Conservation (phyloP, 2,797 vertebrate species). For the Natrix natrix region DNA sequence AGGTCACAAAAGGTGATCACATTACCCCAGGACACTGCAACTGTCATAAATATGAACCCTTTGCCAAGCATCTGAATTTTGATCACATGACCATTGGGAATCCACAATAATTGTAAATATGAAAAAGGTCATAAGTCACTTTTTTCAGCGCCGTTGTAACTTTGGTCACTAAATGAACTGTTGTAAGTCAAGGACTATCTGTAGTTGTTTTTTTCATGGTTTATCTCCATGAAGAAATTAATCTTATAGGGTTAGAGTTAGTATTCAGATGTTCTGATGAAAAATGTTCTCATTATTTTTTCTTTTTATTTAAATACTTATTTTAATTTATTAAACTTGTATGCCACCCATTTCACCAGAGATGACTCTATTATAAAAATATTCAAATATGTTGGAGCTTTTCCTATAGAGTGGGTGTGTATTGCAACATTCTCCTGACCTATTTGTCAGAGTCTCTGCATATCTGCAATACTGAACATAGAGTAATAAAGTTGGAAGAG, state of each 20-base stretch:
- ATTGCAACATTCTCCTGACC: not conserved
- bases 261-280: not conserved
- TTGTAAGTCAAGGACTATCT: no score
- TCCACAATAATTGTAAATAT: no score
- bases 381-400: not conserved
- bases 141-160: not conserved
- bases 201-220: no score
- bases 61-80: no score
- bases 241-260: not conserved
- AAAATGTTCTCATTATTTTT: not conserved
- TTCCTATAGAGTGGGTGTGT: not conserved
- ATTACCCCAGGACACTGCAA: no score
- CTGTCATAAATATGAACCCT: no score
- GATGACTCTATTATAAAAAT: not conserved
- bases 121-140: not conserved
- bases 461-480: not conserved
- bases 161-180: no score
- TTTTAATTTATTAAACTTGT: not conserved
- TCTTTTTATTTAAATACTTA: not conserved
- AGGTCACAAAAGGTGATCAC: not conserved
- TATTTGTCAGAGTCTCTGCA: not conserved
- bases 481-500: not conserved
- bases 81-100: no score
- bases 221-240: not conserved
- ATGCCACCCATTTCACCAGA: not conserved